Evolutionary conservation across 2,797 vertebrate genomes (phyloP).

Genomic region (Trichosurus vulpecula): DNA sequence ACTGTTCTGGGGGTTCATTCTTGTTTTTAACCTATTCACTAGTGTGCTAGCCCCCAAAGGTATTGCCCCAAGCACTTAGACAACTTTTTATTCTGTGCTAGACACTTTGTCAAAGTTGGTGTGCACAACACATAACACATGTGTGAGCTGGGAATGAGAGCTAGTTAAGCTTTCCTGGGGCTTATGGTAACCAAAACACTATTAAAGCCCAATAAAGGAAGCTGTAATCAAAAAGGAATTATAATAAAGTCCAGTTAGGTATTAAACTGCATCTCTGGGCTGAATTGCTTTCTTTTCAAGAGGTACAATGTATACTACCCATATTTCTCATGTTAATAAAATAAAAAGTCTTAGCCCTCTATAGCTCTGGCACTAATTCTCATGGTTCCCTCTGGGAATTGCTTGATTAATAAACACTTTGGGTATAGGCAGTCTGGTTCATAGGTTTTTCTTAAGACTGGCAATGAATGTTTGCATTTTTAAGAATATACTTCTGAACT

Average conservation of each 20-base stretch:
- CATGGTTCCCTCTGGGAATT: slow-evolving; percentile 1
- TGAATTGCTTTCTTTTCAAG: slow-evolving; percentile 21
- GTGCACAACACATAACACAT: slow-evolving; percentile 7
- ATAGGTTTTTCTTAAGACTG: slow-evolving; percentile 33
- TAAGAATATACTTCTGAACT: slow-evolving; percentile 12
- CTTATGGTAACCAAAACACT: slow-evolving; percentile 16
- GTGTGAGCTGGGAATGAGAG: not conserved
- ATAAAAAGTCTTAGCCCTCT: slow-evolving; percentile 15
- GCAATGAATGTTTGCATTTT: slow-evolving; percentile 33
- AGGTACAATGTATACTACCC: slow-evolving; percentile 10
- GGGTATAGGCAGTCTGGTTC: slow-evolving; percentile 13
- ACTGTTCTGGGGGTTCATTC: not conserved
- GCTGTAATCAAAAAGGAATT: slow-evolving; percentile 34
- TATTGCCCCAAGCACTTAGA: slow-evolving; percentile 20
- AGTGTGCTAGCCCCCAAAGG: not conserved
- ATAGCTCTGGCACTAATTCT: slow-evolving; percentile 16
- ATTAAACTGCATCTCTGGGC: slow-evolving; percentile 24
- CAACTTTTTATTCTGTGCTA: slow-evolving; percentile 1
- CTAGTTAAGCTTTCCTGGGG: slow-evolving; percentile 18
- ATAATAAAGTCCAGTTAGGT: slow-evolving; percentile 50
- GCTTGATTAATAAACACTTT: slow-evolving; percentile 54
- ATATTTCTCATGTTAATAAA: slow-evolving; percentile 42
- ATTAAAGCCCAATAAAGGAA: slow-evolving; percentile 17
- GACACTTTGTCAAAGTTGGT: not conserved
- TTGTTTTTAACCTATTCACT: not conserved